Base-by-base conservation (phyloP, 2,797 vertebrate species). In the Pristis pectinata region DNA sequence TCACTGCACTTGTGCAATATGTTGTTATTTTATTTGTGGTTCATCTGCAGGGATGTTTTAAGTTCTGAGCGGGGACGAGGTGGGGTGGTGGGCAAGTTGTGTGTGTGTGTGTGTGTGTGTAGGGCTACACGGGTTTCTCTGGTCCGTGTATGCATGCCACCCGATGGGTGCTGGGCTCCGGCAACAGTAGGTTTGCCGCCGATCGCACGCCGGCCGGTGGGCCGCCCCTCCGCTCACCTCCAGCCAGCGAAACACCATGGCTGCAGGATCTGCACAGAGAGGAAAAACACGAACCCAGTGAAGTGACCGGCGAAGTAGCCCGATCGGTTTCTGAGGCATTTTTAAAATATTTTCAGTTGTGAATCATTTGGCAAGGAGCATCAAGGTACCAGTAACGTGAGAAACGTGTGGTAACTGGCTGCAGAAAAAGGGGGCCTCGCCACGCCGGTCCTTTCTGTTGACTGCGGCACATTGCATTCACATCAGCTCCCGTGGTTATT, bases 311-410 rank as follows among this genome's bases (percentile, higher is more conserved):
- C 67, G 15, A 70, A 70, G 67, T 22, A 70, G 67, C 2, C 67
- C 22, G 19, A 49, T 49, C 1, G 49, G 49, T 49, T 72, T 72
- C 24, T 30, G 70, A 24, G 24, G 70, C 70, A 72, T 72, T 72
- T 72, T 70, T 70, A 17, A n/a, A n/a, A n/a, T n/a, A 15, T 70
- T 70, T 74, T 74, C 70, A 24, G 3, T 64, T 67, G 41, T n/a
- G 56, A 59, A 87, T 87, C 9, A 49, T 10, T 79, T 91, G 22
- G n/a, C 37, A 91, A 64, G n/a, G 87, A 91, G 59, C 61, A 91
- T 64, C 87, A 67, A 91, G n/a, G n/a, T 67, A 91, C 61, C 87
- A 91, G 10, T 89, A 89, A 89, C 34, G 56, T 67, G 87, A 24
- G 59, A 4, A 91, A 87, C 37, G 30, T 27, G 9, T 53, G 19